Percentiles rank a stretch among this genome's conserved stretches.
phyloP scores from a whole-genome alignment of 2,888 invertebrate genomes.

The Drosophila borealis region DNA sequence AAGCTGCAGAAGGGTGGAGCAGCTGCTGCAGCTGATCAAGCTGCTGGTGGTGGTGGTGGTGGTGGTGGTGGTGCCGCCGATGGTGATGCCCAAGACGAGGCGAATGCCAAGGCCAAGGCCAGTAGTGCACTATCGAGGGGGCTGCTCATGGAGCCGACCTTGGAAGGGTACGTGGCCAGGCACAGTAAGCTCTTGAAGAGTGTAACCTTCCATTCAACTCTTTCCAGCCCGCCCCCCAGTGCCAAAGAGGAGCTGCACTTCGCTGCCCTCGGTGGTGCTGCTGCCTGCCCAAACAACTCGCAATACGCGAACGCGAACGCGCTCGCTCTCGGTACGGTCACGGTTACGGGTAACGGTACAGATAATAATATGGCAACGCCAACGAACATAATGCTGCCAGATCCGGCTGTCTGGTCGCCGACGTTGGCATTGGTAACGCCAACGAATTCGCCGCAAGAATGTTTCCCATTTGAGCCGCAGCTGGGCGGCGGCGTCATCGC shows the following conservation, averaged over 20 bases:
- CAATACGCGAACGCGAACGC: slow-evolving; percentile 6
- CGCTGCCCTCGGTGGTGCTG: slow-evolving; percentile 51
- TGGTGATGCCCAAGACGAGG: slow-evolving; percentile 50
- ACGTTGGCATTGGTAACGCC: slow-evolving; percentile 76
- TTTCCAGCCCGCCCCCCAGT: slow-evolving; percentile 91
- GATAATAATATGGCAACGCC: slow-evolving; percentile 28
- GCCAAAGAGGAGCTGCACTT: slow-evolving; percentile 73
- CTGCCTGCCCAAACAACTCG: slow-evolving; percentile 11
- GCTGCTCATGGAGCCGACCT: slow-evolving; percentile 92
- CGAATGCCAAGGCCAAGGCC: slow-evolving; percentile 43
- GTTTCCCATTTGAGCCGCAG: slow-evolving; percentile 57
- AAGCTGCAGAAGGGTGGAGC: slow-evolving; percentile 89
- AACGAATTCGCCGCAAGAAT: slow-evolving; percentile 76
- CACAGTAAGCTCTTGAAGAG: slow-evolving; percentile 95
- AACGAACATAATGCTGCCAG: slow-evolving; percentile 23
- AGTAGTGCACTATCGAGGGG: slow-evolving; percentile 84
- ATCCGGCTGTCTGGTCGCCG: slow-evolving; percentile 61
- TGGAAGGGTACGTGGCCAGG: slow-evolving; percentile 95
- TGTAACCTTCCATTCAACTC: slow-evolving; percentile 94
- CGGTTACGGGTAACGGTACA: slow-evolving; percentile 22
- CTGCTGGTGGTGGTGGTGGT: slow-evolving; percentile 12
- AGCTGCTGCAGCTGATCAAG: slow-evolving; percentile 1
- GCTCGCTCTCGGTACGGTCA: slow-evolving; percentile 15
- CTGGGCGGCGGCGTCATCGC: slow-evolving; percentile 55
- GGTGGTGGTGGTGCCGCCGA: slow-evolving; percentile 22